These are phyloP conservation scores for Heliopora coerulea DNA, from an alignment of 92 coral and sea anemone genomes.

Conservation along the genomic window DNA sequence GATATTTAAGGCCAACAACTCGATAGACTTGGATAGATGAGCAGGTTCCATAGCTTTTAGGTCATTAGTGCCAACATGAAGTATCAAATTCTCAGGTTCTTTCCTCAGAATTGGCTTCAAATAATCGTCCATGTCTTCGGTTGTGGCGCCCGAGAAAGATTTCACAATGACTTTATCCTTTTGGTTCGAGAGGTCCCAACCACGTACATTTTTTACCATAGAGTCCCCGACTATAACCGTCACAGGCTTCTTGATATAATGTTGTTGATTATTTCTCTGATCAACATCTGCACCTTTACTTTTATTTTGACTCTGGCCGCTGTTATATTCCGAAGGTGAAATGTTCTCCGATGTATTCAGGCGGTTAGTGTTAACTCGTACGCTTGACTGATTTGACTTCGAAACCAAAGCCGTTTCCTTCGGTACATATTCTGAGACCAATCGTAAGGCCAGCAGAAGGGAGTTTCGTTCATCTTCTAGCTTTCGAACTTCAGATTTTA, in stretches of 20 bases:
- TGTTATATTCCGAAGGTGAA: too few relatives aligned
- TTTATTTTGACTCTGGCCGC: too few relatives aligned
- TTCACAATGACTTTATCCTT: conserved; percentile 31
- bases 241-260: neutral
- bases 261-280: too few relatives aligned
- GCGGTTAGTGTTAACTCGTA: too few relatives aligned
- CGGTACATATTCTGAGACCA: too few relatives aligned
- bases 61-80: conserved; percentile 45
- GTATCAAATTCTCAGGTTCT: conserved; percentile 30
- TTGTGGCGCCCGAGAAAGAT: conserved; percentile 40
- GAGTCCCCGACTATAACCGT: conserved; percentile 33
- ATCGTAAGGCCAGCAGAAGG: too few relatives aligned
- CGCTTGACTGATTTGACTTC: too few relatives aligned
- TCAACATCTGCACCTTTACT: too few relatives aligned
- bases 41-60: neutral
- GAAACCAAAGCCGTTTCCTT: too few relatives aligned
- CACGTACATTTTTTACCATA: conserved; percentile 22
- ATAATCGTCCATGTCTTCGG: conserved; percentile 42
- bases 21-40: neutral
- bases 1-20: neutral
- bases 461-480: too few relatives aligned
- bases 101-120: conserved; percentile 20
- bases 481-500: too few relatives aligned
- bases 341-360: too few relatives aligned
- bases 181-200: conserved; percentile 30